phyloP scores from a whole-genome alignment of 2,888 invertebrate genomes.

The Lutraria lutraria region DNA sequence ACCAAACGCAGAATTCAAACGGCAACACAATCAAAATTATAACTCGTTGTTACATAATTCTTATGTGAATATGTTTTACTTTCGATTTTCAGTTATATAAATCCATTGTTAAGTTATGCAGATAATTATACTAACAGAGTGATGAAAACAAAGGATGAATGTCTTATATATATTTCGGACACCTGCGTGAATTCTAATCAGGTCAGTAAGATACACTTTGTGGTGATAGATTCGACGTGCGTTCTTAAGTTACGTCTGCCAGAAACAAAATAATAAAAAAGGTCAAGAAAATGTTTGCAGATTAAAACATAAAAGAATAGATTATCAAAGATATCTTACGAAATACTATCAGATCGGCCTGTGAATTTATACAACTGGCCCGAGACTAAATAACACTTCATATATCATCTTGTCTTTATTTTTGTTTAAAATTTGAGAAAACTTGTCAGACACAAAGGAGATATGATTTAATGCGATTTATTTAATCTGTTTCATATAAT shows the following conservation, averaged over 20 bases:
- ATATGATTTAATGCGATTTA: neutral
- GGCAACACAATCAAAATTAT: too few species aligned
- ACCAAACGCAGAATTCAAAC: too few species aligned
- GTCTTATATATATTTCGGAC: neutral
- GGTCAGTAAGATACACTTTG: neutral
- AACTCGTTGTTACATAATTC: too few species aligned
- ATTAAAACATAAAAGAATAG: conserved; percentile 49
- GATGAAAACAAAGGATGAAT: neutral
- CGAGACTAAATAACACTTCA: neutral
- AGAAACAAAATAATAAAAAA: neutral
- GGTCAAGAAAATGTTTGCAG: conserved; percentile 23
- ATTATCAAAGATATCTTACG: conserved; percentile 37
- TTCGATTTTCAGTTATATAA: too few species aligned
- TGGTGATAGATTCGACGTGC: neutral
- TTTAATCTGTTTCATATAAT: neutral
- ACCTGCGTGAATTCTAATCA: neutral
- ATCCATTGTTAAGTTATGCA: too few species aligned
- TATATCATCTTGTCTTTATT: neutral
- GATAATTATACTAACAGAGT: too few species aligned
- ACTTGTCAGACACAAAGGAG: neutral
- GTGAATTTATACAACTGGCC: conserved; percentile 11
- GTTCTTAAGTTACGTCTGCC: neutral
- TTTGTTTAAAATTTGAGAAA: neutral
- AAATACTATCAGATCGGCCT: neutral
- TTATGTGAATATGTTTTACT: too few species aligned